Percentiles rank a stretch among this genome's conserved stretches.
Conservation (phyloP, 2,797 vertebrate species). For the Labroides dimidiatus region DNA sequence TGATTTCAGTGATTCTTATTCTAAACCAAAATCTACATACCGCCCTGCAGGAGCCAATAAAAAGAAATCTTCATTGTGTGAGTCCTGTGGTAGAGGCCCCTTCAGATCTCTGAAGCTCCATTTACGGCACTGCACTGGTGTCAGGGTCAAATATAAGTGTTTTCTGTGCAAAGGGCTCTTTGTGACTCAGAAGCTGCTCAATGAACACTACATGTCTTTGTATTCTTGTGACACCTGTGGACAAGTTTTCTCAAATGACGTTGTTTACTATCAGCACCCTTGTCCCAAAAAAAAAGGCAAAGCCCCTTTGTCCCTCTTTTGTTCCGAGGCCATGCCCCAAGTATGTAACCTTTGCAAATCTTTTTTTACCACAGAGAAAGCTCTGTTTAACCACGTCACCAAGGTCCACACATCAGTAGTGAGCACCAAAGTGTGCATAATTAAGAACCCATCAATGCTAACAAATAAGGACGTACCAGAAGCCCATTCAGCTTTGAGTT, state of each 20-base stretch:
- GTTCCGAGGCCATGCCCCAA: slow-evolving; percentile 60
- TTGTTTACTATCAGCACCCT: slow-evolving; percentile 37
- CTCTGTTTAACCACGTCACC: slow-evolving; percentile 62
- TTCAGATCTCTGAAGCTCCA: slow-evolving; percentile 71
- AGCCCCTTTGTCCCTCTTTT: slow-evolving; percentile 56
- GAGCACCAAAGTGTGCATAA: slow-evolving; percentile 62
- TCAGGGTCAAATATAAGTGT: slow-evolving; percentile 55
- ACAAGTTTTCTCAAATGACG: slow-evolving; percentile 62
- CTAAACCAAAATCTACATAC: not conserved
- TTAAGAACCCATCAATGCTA: slow-evolving; percentile 35
- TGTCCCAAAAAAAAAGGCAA: slow-evolving; percentile 63
- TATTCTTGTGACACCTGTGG: slow-evolving; percentile 64
- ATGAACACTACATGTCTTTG: slow-evolving; percentile 65
- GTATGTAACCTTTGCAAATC: slow-evolving; percentile 70
- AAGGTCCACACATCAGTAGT: slow-evolving; percentile 68
- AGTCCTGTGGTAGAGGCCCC: slow-evolving; percentile 64
- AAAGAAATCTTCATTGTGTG: slow-evolving; percentile 34
- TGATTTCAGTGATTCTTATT: slow-evolving; percentile 51
- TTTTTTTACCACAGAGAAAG: slow-evolving; percentile 66
- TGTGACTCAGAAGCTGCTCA: slow-evolving; percentile 38
- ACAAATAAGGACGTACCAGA: slow-evolving; percentile 9
- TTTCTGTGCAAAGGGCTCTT: slow-evolving; percentile 64
- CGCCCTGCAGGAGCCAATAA: not conserved
- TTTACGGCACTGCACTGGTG: slow-evolving; percentile 60
- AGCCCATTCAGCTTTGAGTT: not conserved